phyloP scores from a whole-genome alignment of 2,113 vertebrate species.

The Solea solea region DNA sequence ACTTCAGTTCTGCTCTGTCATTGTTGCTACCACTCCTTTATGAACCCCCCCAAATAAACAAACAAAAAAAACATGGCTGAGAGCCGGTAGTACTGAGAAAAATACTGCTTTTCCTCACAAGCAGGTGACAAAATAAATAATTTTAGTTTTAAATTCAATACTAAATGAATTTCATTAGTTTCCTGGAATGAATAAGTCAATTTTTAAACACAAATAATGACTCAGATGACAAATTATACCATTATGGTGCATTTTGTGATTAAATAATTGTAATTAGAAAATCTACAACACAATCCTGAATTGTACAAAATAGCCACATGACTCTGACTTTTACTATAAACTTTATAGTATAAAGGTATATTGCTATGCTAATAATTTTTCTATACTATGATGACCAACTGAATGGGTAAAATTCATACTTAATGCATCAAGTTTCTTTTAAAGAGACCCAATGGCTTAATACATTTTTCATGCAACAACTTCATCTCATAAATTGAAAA shows the following conservation, averaged over 20 bases:
- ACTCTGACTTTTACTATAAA: background rate
- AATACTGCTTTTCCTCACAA: no score
- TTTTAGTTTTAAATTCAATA: background rate
- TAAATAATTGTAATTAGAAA: background rate
- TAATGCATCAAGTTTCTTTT: background rate
- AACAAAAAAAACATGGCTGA: conserved; percentile 27
- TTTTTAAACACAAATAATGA: no score
- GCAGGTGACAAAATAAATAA: no score
- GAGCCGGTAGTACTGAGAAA: background rate
- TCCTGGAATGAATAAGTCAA: background rate
- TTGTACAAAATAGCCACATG: background rate
- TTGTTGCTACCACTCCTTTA: background rate
- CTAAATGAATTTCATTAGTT: background rate
- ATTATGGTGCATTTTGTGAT: background rate
- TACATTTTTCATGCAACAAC: background rate
- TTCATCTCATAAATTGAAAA: background rate
- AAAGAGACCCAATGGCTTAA: background rate
- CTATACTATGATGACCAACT: background rate
- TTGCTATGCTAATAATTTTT: no score
- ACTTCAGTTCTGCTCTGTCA: conserved; percentile 33
- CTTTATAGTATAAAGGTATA: no score
- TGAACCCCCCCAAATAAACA: no score
- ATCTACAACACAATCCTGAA: no score
- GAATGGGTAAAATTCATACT: background rate
- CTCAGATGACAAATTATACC: no score